Conservation (phyloP, 92 coral and sea anemone species). For the Virgularia gustaviana region DNA sequence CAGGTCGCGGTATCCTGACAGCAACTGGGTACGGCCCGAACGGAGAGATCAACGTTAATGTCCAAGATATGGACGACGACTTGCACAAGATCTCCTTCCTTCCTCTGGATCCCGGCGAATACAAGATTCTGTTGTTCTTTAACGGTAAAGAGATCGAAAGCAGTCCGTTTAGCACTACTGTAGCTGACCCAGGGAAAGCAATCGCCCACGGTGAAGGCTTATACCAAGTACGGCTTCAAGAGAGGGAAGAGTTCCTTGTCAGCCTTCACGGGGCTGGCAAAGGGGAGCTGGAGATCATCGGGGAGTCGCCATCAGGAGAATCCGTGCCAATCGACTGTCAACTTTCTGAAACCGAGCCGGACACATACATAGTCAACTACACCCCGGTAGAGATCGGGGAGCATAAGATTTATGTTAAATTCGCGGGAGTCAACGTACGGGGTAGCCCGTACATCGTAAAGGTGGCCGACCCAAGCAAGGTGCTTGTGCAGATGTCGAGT, state of each 20-base stretch:
- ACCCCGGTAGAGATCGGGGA: constrained; percentile 76
- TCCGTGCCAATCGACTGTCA: constrained; percentile 68
- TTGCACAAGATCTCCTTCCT: constrained; percentile 68
- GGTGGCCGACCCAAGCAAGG: constrained; percentile 78
- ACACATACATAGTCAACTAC: constrained; percentile 76
- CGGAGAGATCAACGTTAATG: constrained; percentile 81
- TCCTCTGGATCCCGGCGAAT: constrained; percentile 79
- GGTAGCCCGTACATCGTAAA: constrained; percentile 91
- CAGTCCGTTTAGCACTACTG: constrained; percentile 69
- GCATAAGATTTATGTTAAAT: constrained; percentile 79
- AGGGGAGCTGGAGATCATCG: constrained; percentile 78
- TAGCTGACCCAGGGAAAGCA: constrained; percentile 72
- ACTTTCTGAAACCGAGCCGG: constrained; percentile 67
- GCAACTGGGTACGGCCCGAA: constrained; percentile 80
- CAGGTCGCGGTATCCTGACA: constrained; percentile 88
- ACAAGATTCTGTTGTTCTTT: constrained; percentile 65
- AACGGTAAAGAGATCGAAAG: constrained; percentile 84
- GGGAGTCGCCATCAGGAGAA: constrained; percentile 85
- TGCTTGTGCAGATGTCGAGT: constrained; percentile 52
- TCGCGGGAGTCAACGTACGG: constrained; percentile 69
- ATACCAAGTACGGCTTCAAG: constrained; percentile 41
- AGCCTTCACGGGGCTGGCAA: constrained; percentile 83
- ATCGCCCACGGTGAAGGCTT: constrained; percentile 84
- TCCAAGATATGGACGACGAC: constrained; percentile 59
- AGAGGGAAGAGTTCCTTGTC: constrained; percentile 71